Conservation (phyloP, 2,888 invertebrate species). For the Macrosoma leucophasiata region DNA sequence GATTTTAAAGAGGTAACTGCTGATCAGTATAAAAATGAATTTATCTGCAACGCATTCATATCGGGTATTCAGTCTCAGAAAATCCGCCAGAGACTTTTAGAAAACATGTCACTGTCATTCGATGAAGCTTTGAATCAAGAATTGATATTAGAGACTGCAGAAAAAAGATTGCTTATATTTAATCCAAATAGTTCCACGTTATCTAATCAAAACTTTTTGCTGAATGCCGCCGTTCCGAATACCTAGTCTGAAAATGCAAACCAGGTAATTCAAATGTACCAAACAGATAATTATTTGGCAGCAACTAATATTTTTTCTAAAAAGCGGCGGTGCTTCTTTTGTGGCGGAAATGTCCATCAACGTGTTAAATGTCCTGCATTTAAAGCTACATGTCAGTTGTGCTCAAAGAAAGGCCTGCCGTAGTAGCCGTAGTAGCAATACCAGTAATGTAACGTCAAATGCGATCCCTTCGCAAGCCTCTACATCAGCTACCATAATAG, state of each 20-base stretch:
- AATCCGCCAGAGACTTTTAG: constrained; percentile 6
- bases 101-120: constrained; percentile 3
- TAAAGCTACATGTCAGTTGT: constrained; percentile 5
- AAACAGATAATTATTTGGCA: no score
- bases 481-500: background rate
- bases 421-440: no score
- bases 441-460: background rate
- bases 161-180: no score
- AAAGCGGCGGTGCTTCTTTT: constrained; percentile 7
- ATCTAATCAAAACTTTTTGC: no score
- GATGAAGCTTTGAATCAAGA: constrained; percentile 8
- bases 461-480: background rate
- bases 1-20: no score
- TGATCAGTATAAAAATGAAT: no score
- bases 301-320: no score
- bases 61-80: constrained; percentile 1
- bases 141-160: background rate
- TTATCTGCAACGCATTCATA: no score
- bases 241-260: no score
- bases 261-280: no score
- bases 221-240: no score
- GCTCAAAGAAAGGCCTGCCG: constrained; percentile 6
- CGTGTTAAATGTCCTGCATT: constrained; percentile 4
- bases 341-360: constrained; percentile 9
- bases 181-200: no score